A percentile compares a stretch with the other conserved stretches of the same genome.
Evolutionary conservation across 1,140 invertebrate genomes (phyloP).

Genomic region (Onthophagus taurus): DNA sequence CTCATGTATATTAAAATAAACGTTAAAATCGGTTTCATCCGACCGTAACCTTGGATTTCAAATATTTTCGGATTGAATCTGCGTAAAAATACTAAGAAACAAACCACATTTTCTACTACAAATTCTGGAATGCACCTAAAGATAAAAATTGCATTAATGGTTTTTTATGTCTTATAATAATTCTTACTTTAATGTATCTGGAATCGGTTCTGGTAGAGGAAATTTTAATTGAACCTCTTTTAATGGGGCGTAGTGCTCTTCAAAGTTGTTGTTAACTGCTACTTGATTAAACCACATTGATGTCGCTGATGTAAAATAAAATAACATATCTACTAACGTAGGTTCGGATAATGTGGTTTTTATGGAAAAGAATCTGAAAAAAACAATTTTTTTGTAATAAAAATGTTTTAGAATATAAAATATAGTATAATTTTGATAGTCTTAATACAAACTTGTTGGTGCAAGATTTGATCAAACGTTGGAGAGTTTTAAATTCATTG

Average conservation of each 20-base stretch:
- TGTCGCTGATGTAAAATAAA: slow-evolving; percentile 71
- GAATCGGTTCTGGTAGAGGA: slow-evolving; percentile 52
- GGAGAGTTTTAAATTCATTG: too few relatives aligned
- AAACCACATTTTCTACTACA: slow-evolving; percentile 78
- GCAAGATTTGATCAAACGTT: too few relatives aligned
- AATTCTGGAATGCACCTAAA: slow-evolving; percentile 79
- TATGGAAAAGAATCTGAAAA: slow-evolving; percentile 53
- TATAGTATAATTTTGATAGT: too few relatives aligned
- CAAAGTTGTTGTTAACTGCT: slow-evolving; percentile 39
- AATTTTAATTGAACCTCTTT: slow-evolving; percentile 48
- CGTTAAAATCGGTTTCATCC: slow-evolving; percentile 66
- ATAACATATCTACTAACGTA: slow-evolving; percentile 52
- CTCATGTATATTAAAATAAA: slow-evolving; percentile 65
- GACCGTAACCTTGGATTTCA: slow-evolving; percentile 49
- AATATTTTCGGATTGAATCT: slow-evolving; percentile 52
- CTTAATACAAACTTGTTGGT: too few relatives aligned
- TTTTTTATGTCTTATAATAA: background rate
- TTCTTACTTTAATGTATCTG: slow-evolving; percentile 51
- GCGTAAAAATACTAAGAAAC: slow-evolving; percentile 63
- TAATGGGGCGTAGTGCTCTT: slow-evolving; percentile 44
- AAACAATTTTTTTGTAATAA: slow-evolving; percentile 28
- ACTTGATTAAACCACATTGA: slow-evolving; percentile 79
- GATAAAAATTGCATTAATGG: slow-evolving; percentile 8
- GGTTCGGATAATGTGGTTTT: slow-evolving; percentile 66
- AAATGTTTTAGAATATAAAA: background rate